Conservation (phyloP, 2,888 invertebrate species). For the Amphipyra tragopoginis region DNA sequence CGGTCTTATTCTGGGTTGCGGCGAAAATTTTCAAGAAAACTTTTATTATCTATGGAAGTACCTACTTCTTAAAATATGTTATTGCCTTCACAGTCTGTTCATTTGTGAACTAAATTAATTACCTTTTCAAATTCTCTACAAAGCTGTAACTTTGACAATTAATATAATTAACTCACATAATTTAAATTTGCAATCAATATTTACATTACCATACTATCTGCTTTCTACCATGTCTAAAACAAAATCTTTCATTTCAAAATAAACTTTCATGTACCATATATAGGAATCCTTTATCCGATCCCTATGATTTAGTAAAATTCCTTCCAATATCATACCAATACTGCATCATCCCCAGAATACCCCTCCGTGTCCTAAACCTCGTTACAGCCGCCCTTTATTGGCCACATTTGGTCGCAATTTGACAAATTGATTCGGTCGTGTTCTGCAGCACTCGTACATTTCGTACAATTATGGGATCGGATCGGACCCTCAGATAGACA, state of each 20-base stretch:
- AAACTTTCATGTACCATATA: neutral
- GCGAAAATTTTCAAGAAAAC: conserved; percentile 8
- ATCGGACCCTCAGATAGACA: conserved; percentile 58
- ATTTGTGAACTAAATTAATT: too few relatives aligned
- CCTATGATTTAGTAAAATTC: conserved; percentile 9
- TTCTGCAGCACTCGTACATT: conserved; percentile 67
- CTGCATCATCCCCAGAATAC: conserved; percentile 47
- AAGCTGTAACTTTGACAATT: too few relatives aligned
- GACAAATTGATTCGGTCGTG: conserved; percentile 76
- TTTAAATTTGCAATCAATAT: too few relatives aligned
- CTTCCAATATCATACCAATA: conserved; percentile 13
- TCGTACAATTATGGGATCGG: conserved; percentile 67
- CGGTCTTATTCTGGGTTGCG: conserved; percentile 46
- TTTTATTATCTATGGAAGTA: too few relatives aligned
- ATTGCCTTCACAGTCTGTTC: too few relatives aligned
- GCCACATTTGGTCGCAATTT: conserved; percentile 66
- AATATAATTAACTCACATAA: too few relatives aligned
- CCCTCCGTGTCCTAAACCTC: conserved; percentile 56
- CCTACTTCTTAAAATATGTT: too few relatives aligned
- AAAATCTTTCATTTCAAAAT: neutral
- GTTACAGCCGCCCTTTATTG: conserved; percentile 65
- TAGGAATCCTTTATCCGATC: neutral
- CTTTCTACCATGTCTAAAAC: neutral
- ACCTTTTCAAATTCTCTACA: too few relatives aligned
- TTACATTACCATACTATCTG: neutral